phyloP scores from a whole-genome alignment of 1,140 invertebrate species.

The Aphelenchoides fujianensis region DNA sequence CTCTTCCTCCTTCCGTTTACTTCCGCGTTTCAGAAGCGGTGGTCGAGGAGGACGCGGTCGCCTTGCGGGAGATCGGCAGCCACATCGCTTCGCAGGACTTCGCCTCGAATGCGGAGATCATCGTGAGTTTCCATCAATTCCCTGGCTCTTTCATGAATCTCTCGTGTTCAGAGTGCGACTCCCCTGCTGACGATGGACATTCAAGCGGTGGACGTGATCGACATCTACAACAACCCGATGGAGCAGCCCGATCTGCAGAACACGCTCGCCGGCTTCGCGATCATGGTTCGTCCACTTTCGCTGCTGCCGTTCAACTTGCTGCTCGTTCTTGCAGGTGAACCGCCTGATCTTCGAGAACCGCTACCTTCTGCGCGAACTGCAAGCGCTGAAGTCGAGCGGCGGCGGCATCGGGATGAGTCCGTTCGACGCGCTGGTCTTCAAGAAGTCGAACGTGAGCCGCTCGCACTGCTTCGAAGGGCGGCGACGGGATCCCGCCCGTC shows the following conservation, averaged over 20 bases:
- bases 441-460: constrained; percentile 25
- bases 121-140: constrained; percentile 20
- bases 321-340: constrained; percentile 24
- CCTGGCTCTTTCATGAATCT: too few relatives aligned
- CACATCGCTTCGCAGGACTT: constrained; percentile 18
- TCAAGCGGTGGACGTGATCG: constrained; percentile 21
- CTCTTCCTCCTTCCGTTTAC: too few relatives aligned
- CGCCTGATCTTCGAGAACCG: constrained; percentile 36
- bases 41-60: constrained; percentile 23
- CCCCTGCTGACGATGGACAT: constrained; percentile 25
- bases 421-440: constrained; percentile 33
- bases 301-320: constrained; percentile 11
- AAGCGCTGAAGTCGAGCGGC: constrained; percentile 8
- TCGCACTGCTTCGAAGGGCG: constrained; percentile 21
- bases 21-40: constrained; percentile 22
- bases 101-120: constrained; percentile 24
- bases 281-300: constrained; percentile 18
- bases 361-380: constrained; percentile 25
- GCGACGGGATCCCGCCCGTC: constrained; percentile 18
- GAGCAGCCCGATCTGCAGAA: constrained; percentile 20
- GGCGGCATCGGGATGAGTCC: constrained; percentile 11
- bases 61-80: constrained; percentile 23
- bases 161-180: constrained; percentile 24
- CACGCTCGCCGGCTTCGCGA: constrained; percentile 21
- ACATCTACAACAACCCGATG: constrained; percentile 6